Base-by-base conservation (phyloP, 2,888 invertebrate genomes). In the Chloromyia formosa region DNA sequence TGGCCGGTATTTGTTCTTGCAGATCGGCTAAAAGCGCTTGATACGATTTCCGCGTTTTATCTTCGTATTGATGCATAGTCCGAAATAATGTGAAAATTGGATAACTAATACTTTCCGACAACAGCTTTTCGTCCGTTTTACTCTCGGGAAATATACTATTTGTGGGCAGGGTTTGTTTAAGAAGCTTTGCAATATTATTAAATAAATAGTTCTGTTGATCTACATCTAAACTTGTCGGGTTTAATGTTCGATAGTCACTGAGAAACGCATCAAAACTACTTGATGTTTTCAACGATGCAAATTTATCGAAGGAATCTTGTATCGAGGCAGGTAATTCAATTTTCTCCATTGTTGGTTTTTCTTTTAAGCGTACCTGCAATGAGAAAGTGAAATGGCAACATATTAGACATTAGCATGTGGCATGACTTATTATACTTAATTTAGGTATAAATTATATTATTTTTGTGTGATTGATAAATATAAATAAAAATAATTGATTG, bases 81-180 rank as follows among this genome's bases (percentile, higher is more conserved):
- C 94, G 90, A 84, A 95, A 94, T 87, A 97, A 89, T 18, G 95
- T 92, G 86, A 96, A 97, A 79, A 97, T 85, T 74, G 95, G 95
- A 45, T 91, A 90, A 80, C 92, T 92, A 80, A 94, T 91, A 81
- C 93, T 94, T 82, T 93, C 93, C 79, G 91, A 89, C 77, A 94
- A 78, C 77, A 80, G 86, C 77, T 88, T 87, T 80, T 90, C 90
- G 77, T 90, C 89, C 56, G 87, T 89, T 77, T 88, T 83, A 78
- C 87, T 87, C 62, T 88, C 88, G n/a, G 89, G 87, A 78, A 88
- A 88, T 73, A 85, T 80, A 72, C 81, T 82, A 74, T 81, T 82
- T 74, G 81, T 80, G 64, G 86, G 86, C 76, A 85, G 79, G 71
- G 86, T 82, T 79, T 83, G 82, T 69, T 84, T 86, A 74, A 85